phyloP scores from a whole-genome alignment of 53 echinoderm and acorn worm genomes.

The Luidia sarsii region DNA sequence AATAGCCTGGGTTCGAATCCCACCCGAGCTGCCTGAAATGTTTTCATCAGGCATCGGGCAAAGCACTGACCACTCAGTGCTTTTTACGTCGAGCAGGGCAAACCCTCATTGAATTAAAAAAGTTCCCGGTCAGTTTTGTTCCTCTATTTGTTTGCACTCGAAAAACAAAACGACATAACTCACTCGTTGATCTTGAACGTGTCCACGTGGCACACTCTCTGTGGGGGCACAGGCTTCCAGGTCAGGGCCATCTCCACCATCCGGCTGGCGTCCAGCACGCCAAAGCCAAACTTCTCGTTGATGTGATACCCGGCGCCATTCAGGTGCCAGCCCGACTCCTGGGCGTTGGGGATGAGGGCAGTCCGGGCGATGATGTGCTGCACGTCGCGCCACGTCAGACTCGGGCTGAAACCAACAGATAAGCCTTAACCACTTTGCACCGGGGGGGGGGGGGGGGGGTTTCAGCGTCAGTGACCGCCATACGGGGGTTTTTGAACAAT shows the following conservation, averaged over 20 bases:
- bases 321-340: constrained; percentile 84
- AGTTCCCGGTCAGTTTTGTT: neutral
- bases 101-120: no score
- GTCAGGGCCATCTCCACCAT: constrained; percentile 93
- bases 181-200: neutral
- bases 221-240: constrained; percentile 74
- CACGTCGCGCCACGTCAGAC: constrained; percentile 90
- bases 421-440: no score
- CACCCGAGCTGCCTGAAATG: no score
- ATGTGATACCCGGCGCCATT: constrained; percentile 95
- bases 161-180: no score
- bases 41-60: no score
- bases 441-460: no score
- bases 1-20: no score
- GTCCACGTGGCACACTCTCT: constrained; percentile 48
- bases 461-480: no score
- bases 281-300: constrained; percentile 88
- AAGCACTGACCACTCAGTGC: no score
- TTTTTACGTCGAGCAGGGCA: no score
- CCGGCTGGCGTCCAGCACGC: constrained; percentile 86
- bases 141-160: neutral
- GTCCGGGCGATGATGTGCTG: constrained; percentile 85
- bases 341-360: constrained; percentile 74
- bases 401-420: no score
- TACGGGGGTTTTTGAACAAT: no score